These are phyloP conservation scores for Clostera curtula DNA, from an alignment of 2,888 invertebrate species.

Conservation along the genomic window DNA sequence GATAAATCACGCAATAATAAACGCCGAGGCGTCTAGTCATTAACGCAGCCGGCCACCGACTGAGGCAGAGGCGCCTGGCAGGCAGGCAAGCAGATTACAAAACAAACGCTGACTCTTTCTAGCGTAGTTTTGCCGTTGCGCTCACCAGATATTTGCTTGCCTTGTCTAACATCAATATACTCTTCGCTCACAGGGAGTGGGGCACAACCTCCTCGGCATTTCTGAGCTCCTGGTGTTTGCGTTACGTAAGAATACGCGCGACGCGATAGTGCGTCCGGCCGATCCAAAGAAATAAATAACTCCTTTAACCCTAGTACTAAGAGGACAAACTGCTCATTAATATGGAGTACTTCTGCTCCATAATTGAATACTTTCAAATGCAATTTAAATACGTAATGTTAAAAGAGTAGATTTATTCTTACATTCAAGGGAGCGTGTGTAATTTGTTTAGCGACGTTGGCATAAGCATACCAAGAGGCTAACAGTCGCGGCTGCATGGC, in stretches of 20 bases:
- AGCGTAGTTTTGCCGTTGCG: slow-evolving; percentile 16
- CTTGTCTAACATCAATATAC: slow-evolving; percentile 62
- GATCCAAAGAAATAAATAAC: slow-evolving; percentile 12
- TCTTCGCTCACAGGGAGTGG: slow-evolving; percentile 43
- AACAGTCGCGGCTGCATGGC: slow-evolving; percentile 25
- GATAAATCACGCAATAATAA: too few relatives aligned
- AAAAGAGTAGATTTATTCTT: slow-evolving; percentile 16
- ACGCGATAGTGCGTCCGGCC: slow-evolving; percentile 42
- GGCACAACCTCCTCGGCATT: slow-evolving; percentile 31
- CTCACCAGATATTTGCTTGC: slow-evolving; percentile 46
- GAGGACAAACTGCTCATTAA: too few relatives aligned
- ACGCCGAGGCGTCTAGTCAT: slow-evolving; percentile 16
- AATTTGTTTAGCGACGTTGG: slow-evolving; percentile 20
- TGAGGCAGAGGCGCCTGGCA: too few relatives aligned
- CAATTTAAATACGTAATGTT: slow-evolving; percentile 8
- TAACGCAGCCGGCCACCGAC: slow-evolving; percentile 18
- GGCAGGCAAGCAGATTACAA: too few relatives aligned
- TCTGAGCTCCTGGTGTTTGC: slow-evolving; percentile 63
- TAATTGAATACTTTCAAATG: slow-evolving; percentile 10
- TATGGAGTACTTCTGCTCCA: too few relatives aligned
- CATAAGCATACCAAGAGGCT: slow-evolving; percentile 20
- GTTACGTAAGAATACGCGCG: slow-evolving; percentile 70
- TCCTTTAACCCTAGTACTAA: too few relatives aligned
- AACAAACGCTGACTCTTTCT: slow-evolving; percentile 9
- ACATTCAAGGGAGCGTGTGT: slow-evolving; percentile 13